Percentiles rank a stretch among this genome's conserved stretches.
Conservation (phyloP, 2,113 vertebrate genomes). For the Tachycineta bicolor region DNA sequence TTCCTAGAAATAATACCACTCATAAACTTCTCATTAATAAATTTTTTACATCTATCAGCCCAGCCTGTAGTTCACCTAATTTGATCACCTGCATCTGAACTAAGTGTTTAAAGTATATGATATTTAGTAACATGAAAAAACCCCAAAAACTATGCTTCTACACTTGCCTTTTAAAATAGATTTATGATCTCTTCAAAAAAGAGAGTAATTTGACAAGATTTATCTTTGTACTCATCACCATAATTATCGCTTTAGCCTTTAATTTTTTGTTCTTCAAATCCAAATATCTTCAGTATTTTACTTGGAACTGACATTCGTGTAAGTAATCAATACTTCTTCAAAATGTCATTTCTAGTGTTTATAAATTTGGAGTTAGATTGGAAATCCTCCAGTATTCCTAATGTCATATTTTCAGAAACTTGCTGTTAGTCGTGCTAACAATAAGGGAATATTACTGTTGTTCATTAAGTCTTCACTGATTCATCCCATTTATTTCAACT, state of each 20-base stretch:
- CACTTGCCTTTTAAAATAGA: background rate
- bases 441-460: background rate
- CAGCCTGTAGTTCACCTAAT: background rate
- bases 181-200: background rate
- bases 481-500: background rate
- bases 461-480: background rate
- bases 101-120: background rate
- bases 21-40: background rate
- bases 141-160: background rate
- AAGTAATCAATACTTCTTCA: constrained; percentile 16
- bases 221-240: background rate
- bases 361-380: background rate
- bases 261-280: background rate
- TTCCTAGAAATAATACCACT: background rate
- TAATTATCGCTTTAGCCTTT: background rate
- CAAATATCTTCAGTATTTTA: background rate
- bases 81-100: background rate
- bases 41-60: background rate
- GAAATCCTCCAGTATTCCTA: background rate
- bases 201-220: background rate
- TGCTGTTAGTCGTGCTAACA: background rate
- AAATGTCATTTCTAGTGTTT: background rate
- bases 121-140: background rate
- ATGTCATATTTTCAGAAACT: background rate
- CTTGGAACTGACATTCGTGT: background rate